phyloP scores from a whole-genome alignment of 1,140 invertebrate genomes.

The Lepidurus couesii region DNA sequence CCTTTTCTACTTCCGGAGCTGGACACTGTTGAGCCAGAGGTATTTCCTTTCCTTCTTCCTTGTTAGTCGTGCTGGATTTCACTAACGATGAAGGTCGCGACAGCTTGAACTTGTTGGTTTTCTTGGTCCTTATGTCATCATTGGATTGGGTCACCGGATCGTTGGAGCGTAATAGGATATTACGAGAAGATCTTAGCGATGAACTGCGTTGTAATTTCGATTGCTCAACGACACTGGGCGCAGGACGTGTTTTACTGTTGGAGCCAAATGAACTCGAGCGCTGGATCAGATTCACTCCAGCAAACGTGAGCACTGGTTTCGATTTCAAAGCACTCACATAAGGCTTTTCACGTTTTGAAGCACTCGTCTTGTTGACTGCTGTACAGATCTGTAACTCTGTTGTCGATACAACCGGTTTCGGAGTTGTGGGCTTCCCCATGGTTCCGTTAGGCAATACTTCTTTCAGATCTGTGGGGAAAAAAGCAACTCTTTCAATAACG shows the following conservation, averaged over 20 bases:
- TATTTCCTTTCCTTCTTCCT: neutral
- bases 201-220: constrained; percentile 2
- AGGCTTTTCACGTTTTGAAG: neutral
- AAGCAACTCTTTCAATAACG: neutral
- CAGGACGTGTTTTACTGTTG: neutral
- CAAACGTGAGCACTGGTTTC: neutral
- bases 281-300: neutral
- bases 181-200: neutral
- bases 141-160: neutral
- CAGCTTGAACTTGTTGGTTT: neutral
- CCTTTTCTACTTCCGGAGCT: neutral
- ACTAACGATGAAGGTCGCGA: neutral
- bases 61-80: neutral
- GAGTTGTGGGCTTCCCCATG: neutral
- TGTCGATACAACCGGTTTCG: neutral
- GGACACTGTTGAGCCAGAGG: neutral
- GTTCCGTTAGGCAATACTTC: neutral
- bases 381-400: neutral
- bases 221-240: neutral
- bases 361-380: neutral
- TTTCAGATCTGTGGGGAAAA: neutral
- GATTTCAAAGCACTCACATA: neutral
- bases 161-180: neutral
- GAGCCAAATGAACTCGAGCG: constrained; percentile 3
- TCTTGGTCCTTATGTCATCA: neutral